phyloP scores from a whole-genome alignment of 1,140 invertebrate genomes.

The Druon quercuslanigerum region DNA sequence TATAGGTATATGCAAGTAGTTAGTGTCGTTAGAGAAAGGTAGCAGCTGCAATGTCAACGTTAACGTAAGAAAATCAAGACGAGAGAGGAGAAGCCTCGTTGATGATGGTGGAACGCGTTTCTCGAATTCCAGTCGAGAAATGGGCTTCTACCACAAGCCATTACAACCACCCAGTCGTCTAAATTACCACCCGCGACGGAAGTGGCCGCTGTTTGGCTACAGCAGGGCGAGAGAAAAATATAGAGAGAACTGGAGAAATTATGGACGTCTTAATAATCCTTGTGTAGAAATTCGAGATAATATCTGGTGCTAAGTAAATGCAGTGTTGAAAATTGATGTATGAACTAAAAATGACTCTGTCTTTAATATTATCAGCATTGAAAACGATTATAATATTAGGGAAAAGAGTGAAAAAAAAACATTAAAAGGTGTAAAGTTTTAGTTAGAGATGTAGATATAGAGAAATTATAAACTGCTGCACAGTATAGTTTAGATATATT shows the following conservation, averaged over 20 bases:
- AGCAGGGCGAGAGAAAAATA: neutral
- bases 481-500: too few relatives aligned
- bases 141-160: constrained; percentile 27
- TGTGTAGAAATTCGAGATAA: constrained; percentile 4
- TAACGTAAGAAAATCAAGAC: constrained; percentile 17
- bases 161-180: neutral
- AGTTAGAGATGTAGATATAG: too few relatives aligned
- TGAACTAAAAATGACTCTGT: too few relatives aligned
- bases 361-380: too few relatives aligned
- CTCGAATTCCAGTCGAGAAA: constrained; percentile 15
- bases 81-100: constrained; percentile 3
- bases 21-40: neutral
- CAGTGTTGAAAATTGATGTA: too few relatives aligned
- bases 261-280: constrained; percentile 19
- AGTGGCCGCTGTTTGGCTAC: constrained; percentile 21
- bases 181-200: constrained; percentile 8
- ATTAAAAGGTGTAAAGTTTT: too few relatives aligned
- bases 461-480: too few relatives aligned
- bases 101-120: constrained; percentile 22
- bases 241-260: constrained; percentile 19
- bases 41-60: constrained; percentile 21
- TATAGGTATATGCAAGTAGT: neutral
- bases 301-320: neutral
- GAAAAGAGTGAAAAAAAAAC: too few relatives aligned
- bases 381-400: too few relatives aligned